Evolutionary conservation across 2,113 vertebrate species (phyloP), one percentile per base, ranked within the genome.

Genomic region (Corythaixoides concolor): DNA sequence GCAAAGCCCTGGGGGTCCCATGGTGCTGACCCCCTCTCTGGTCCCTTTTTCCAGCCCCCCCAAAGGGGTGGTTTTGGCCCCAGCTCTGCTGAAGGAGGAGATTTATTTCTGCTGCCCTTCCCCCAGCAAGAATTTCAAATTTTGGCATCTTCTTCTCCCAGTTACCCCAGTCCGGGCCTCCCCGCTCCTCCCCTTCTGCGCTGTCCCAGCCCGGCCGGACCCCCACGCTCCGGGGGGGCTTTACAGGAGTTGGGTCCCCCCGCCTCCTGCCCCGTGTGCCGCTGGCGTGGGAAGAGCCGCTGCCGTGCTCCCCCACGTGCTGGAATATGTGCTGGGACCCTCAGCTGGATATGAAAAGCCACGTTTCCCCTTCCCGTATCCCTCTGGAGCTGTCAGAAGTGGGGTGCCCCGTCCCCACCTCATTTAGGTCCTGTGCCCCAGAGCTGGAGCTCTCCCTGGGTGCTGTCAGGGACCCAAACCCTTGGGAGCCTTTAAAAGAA

Each of bases 151-250:
- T 95, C 58, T 69, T 52, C 59, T 92, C 78, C 88, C 70, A 76
- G 35, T 95, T 94, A 79, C 90, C 96, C 94, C 83, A 92, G 3
- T 76, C 64, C 1, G 76, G 96, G 96, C 96, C 95, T 95, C 95
- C 59, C 76, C 5, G 14, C 89, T 92, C 76, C 85, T 70, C 80
- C 66, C 72, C 50, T 90, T 91, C 79, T 62, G 74, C 6, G 18
- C 86, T 66, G 60, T 86, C 79, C 43, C 21, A 79, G 88, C 74
- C 53, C 3, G 6, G 88, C 39, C 2, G 3, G 82, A 95, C 55
- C 89, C 89, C 52, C 0, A 0, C 1, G 11, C 45, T 90, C 8
- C 5, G 2, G 45, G 49, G 27, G 60, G 17, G 74, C 32, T 95
- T 50, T 49, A 6, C 7, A 13, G 87, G 77, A 41, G 41, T 41